phyloP scores from a whole-genome alignment of 2,113 vertebrate species.

The Odontesthes bonariensis region DNA sequence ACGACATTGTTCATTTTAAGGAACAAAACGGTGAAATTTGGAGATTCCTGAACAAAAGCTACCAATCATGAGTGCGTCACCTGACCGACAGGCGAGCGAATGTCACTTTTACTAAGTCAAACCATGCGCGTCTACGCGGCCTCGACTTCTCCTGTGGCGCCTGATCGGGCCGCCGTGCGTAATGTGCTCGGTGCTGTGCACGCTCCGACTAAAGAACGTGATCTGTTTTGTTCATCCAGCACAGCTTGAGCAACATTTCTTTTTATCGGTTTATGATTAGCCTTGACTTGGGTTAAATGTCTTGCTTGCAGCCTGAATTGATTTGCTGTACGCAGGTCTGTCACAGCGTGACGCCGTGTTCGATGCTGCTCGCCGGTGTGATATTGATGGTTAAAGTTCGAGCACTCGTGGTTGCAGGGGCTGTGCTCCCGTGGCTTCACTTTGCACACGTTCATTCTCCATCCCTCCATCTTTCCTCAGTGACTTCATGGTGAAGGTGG shows the following conservation, averaged over 20 bases:
- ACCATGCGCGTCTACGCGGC: not conserved
- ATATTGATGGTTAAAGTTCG: constrained; percentile 63
- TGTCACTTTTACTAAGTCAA: constrained; percentile 28
- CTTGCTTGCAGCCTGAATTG: constrained; percentile 45
- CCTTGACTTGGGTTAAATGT: constrained; percentile 37
- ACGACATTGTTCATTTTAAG: no score
- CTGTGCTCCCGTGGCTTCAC: not conserved
- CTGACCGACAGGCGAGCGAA: not conserved
- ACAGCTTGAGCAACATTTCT: not conserved
- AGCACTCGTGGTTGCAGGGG: constrained; percentile 37
- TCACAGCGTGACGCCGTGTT: constrained; percentile 55
- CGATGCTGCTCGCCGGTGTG: constrained; percentile 51
- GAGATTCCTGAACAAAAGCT: no score
- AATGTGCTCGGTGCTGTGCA: not conserved
- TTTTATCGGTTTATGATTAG: constrained; percentile 47
- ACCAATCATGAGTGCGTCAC: no score
- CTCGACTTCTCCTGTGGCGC: not conserved
- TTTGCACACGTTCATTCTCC: not conserved
- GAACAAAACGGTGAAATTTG: no score
- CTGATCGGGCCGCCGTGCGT: not conserved
- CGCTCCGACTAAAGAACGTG: not conserved
- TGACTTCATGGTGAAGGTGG: constrained; percentile 95
- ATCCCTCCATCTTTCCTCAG: constrained; percentile 72
- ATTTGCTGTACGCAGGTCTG: constrained; percentile 59
- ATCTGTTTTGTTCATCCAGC: not conserved